Evolutionary conservation across 2,113 vertebrate genomes (phyloP).

Genomic region (Agelaius tricolor): DNA sequence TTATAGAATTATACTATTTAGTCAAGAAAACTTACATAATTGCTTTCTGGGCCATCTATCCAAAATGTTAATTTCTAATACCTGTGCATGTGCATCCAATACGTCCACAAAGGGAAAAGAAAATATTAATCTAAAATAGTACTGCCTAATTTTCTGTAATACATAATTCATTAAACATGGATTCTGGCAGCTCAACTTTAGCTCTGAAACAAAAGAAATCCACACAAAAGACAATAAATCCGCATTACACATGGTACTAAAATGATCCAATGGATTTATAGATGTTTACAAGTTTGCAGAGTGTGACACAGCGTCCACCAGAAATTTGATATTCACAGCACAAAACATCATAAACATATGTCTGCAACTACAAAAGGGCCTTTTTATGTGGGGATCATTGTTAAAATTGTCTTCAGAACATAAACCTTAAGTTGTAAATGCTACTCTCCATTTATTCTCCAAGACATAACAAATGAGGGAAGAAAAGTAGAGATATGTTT

Average conservation of each 20-base stretch:
- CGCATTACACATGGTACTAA: slow-evolving; percentile 59
- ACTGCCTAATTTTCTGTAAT: slow-evolving; percentile 37
- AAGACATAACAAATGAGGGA: slow-evolving; percentile 74
- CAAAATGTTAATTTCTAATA: slow-evolving; percentile 10
- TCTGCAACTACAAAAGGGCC: slow-evolving; percentile 51
- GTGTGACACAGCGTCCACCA: slow-evolving; percentile 58
- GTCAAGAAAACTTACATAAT: neutral
- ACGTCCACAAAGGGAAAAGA: slow-evolving; percentile 14
- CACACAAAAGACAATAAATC: slow-evolving; percentile 67
- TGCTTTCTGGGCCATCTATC: neutral
- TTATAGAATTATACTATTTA: neutral
- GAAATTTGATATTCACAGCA: slow-evolving; percentile 63
- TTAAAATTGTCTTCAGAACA: slow-evolving; percentile 73
- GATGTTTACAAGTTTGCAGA: slow-evolving; percentile 60
- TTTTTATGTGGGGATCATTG: slow-evolving; percentile 58
- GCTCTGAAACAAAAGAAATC: slow-evolving; percentile 60
- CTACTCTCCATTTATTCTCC: slow-evolving; percentile 67
- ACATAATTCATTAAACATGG: slow-evolving; percentile 40
- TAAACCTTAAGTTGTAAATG: slow-evolving; percentile 68
- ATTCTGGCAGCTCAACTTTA: slow-evolving; percentile 33
- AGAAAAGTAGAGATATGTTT: slow-evolving; percentile 77
- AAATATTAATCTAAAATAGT: slow-evolving; percentile 41
- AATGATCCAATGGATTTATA: slow-evolving; percentile 60
- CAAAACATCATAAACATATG: slow-evolving; percentile 62
- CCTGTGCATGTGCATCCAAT: neutral